Evolutionary conservation across 2,113 vertebrate species (phyloP), one percentile per base, ranked within the genome.

Genomic region (Delphinus delphis): DNA sequence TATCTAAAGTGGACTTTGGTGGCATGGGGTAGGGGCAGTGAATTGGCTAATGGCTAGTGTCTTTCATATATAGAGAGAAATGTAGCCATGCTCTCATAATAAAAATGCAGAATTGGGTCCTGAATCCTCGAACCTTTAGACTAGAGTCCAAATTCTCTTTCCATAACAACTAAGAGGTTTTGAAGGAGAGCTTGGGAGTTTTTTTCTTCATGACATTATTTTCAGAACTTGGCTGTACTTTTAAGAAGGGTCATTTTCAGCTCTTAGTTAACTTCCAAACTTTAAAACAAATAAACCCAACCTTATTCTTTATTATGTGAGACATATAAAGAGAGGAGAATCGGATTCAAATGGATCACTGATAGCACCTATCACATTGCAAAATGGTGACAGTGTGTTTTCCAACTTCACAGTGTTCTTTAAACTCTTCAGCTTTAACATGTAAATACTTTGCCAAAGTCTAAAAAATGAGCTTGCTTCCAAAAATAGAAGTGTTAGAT

Each of bases 391-490:
- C 8, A 44, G 20, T 71, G 14, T 60, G 50, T 68, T 94, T 95
- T 77, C 81, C 50, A 93, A 25, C 4, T 84, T 95, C 47, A 73
- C 6, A 50, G 53, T 50, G 12, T 62, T 95, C 50, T 90, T 97
- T 94, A 96, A 96, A 90, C 18, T 90, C 13, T 76, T 65, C 6
- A 55, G 2, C 38, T 80, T 47, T 83, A 95, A 84, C 7, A 90
- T 68, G 15, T 84, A 92, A 91, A 93, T 93, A 93, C 17, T 93
- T 89, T 90, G 63, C n/a, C 58, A 88, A 97, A 90, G 33, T 74
- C 36, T 96, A 58, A 77, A 94, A 97, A 81, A 63, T 82, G 36
- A 97, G 63, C 25, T 95, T 93, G 18, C n/a, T 21, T 96, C 71
- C 44, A 28, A 91, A 96, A 96, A 93, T 83, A 80, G 68, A 95